These are phyloP conservation scores for Ophiodon elongatus DNA, from an alignment of 2,113 vertebrate species.

Conservation along the genomic window DNA sequence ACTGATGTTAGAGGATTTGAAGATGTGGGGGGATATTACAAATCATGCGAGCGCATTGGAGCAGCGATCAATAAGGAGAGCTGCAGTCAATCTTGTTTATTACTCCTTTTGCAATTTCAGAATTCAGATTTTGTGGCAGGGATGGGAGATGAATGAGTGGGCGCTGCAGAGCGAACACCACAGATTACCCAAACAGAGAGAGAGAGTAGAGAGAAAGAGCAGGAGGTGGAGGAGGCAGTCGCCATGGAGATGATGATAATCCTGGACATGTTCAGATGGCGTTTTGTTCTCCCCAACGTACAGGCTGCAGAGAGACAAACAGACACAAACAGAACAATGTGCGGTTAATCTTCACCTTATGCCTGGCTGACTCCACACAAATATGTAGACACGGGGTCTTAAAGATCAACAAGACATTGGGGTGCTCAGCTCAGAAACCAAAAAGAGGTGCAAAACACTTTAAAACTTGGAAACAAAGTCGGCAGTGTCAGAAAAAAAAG, in stretches of 20 bases:
- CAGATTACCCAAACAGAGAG: slow-evolving; percentile 67
- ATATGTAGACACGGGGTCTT: slow-evolving; percentile 39
- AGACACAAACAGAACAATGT: slow-evolving; percentile 61
- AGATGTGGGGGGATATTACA: slow-evolving; percentile 55
- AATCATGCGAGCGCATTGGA: slow-evolving; percentile 72
- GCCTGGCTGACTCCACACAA: slow-evolving; percentile 62
- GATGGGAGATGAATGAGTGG: slow-evolving; percentile 66
- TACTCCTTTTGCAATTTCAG: slow-evolving; percentile 74
- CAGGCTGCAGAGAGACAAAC: slow-evolving; percentile 37
- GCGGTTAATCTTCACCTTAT: slow-evolving; percentile 63
- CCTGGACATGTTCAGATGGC: slow-evolving; percentile 62
- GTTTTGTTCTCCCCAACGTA: slow-evolving; percentile 56
- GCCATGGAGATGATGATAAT: slow-evolving; percentile 77
- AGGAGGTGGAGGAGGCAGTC: slow-evolving; percentile 67
- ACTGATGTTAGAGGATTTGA: slow-evolving; percentile 37
- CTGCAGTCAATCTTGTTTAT: slow-evolving; percentile 80
- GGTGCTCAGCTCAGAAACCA: slow-evolving; percentile 5
- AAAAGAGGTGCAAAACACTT: slow-evolving; percentile 12
- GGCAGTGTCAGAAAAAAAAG: neutral
- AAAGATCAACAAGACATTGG: slow-evolving; percentile 31
- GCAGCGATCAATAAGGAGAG: slow-evolving; percentile 72
- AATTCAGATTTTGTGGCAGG: slow-evolving; percentile 75
- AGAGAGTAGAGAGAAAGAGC: slow-evolving; percentile 30
- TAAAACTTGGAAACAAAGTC: neutral
- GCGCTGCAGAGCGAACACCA: slow-evolving; percentile 38